These are phyloP conservation scores for Orthosia gothica DNA, from an alignment of 2,888 invertebrate species.

Conservation along the genomic window DNA sequence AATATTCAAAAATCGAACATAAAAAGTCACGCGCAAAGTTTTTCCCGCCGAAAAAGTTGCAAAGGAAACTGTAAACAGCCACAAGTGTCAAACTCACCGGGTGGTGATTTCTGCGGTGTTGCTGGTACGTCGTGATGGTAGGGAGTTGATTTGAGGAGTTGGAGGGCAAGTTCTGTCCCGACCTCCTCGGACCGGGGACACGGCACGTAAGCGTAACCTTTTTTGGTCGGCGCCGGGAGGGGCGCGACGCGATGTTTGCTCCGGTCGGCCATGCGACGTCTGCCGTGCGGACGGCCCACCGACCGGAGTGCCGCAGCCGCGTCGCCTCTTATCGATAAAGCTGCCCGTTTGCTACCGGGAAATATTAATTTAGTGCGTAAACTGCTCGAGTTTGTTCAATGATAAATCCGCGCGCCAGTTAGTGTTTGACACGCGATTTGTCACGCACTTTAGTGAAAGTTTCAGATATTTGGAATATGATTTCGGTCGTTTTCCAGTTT, in stretches of 20 bases:
- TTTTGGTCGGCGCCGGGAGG: constrained; percentile 86
- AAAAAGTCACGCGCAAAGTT: constrained; percentile 65
- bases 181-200: constrained; percentile 90
- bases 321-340: constrained; percentile 76
- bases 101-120: constrained; percentile 82
- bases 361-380: constrained; percentile 68
- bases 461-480: background rate
- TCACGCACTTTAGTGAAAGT: constrained; percentile 41
- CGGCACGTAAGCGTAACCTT: constrained; percentile 89
- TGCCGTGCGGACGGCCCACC: constrained; percentile 78
- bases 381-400: constrained; percentile 65
- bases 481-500: background rate
- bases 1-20: constrained; percentile 31
- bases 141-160: constrained; percentile 74
- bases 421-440: constrained; percentile 63
- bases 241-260: constrained; percentile 90
- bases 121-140: constrained; percentile 77
- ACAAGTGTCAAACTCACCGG: constrained; percentile 77
- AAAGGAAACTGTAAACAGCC: constrained; percentile 50
- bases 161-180: constrained; percentile 87
- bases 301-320: constrained; percentile 75
- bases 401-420: constrained; percentile 63
- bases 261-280: constrained; percentile 91
- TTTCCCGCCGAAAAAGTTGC: constrained; percentile 74
- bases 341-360: constrained; percentile 69